phyloP scores from a whole-genome alignment of 2,797 vertebrate genomes.

The Natrix natrix region DNA sequence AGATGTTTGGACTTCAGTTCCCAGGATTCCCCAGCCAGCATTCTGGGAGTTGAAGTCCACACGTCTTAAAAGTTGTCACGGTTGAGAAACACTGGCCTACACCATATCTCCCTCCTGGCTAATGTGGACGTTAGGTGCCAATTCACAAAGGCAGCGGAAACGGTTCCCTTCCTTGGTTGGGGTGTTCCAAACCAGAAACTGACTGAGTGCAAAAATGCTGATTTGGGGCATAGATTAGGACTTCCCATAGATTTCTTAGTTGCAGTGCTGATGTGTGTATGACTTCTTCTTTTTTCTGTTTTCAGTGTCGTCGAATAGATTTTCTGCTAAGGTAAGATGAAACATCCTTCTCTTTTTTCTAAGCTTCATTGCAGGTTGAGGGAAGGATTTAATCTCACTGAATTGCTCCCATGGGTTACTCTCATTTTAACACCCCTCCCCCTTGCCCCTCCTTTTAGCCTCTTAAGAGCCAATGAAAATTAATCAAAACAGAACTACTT shows the following conservation, averaged over 20 bases:
- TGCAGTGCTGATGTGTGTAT: not conserved
- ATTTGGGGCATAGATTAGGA: not conserved
- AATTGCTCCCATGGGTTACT: not conserved
- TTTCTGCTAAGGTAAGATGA: conserved; percentile 91
- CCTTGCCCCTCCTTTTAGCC: not conserved
- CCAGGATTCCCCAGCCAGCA: too few species aligned
- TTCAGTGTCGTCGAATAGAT: conserved; percentile 93
- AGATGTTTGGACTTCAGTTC: too few species aligned
- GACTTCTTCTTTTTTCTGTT: conserved; percentile 47
- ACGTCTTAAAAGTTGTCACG: too few species aligned
- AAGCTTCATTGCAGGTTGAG: not conserved
- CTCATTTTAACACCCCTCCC: not conserved
- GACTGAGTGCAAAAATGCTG: not conserved
- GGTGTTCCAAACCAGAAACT: not conserved
- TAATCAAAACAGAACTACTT: not conserved
- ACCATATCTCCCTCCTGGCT: not conserved
- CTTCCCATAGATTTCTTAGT: not conserved
- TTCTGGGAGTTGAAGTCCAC: too few species aligned
- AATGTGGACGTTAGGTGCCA: not conserved
- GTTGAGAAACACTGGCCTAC: not conserved
- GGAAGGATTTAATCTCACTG: not conserved
- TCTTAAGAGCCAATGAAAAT: not conserved
- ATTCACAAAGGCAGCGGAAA: not conserved
- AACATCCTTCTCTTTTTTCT: not conserved
- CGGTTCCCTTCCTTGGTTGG: not conserved